These are phyloP conservation scores for Enhydra lutris DNA, from an alignment of 2,113 vertebrate species.

Conservation along the genomic window DNA sequence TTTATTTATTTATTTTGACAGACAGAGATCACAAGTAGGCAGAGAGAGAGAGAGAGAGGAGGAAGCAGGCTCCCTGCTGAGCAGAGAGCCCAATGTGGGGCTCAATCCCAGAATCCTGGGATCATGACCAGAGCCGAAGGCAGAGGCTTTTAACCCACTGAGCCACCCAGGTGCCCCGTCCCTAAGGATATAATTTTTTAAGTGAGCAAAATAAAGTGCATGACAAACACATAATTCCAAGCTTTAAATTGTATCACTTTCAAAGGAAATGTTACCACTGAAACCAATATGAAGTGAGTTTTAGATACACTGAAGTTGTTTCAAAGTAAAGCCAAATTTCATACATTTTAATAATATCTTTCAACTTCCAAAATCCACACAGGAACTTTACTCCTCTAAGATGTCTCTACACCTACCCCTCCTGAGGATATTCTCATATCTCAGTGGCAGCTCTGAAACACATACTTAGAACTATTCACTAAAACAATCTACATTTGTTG, in stretches of 20 bases:
- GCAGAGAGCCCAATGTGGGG: too few species aligned
- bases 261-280: conserved; percentile 4
- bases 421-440: background rate
- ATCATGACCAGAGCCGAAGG: too few species aligned
- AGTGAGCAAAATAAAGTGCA: background rate
- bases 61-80: too few species aligned
- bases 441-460: background rate
- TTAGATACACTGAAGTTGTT: conserved; percentile 6
- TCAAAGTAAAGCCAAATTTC: conserved; percentile 31
- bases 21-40: too few species aligned
- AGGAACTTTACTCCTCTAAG: background rate
- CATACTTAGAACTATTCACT: background rate
- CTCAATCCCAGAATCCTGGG: too few species aligned
- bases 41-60: too few species aligned
- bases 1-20: too few species aligned
- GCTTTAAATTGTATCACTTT: conserved; percentile 3
- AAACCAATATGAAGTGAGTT: conserved; percentile 34
- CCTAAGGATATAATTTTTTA: background rate
- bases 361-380: background rate
- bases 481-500: background rate
- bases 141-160: too few species aligned
- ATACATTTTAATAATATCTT: background rate
- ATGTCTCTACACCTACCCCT: background rate
- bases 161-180: too few species aligned
- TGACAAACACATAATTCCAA: background rate